Conservation (phyloP, 2,113 vertebrate genomes). For the Perca schrenkii region DNA sequence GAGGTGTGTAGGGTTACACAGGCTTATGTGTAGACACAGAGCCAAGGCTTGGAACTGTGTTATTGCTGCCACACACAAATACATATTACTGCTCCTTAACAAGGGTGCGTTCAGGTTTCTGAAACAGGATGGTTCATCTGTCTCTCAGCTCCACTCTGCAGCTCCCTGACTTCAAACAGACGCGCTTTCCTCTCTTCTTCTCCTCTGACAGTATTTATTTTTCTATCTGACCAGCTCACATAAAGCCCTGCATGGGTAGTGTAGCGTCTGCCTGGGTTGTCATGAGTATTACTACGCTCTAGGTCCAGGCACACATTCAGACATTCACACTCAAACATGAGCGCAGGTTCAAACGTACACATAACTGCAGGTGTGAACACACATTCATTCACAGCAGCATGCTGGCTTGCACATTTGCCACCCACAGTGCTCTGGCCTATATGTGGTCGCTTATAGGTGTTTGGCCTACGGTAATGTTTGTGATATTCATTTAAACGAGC, state of each 20-base stretch:
- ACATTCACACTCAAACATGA: conserved; percentile 7
- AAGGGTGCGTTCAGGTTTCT: conserved; percentile 78
- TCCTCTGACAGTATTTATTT: conserved; percentile 79
- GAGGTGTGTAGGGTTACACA: conserved; percentile 77
- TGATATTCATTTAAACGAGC: conserved; percentile 44
- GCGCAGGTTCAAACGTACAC: neutral
- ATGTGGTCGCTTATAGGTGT: conserved; percentile 55
- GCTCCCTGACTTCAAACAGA: conserved; percentile 75
- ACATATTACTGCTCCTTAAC: conserved; percentile 75
- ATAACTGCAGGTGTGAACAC: conserved; percentile 31
- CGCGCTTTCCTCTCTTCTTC: conserved; percentile 58
- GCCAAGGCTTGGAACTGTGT: conserved; percentile 72
- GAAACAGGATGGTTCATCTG: conserved; percentile 80
- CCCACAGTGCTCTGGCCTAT: conserved; percentile 16
- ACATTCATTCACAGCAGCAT: conserved; percentile 7
- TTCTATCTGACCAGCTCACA: conserved; percentile 74
- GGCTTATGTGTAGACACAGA: conserved; percentile 63
- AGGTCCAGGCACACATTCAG: conserved; percentile 22
- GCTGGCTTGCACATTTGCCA: conserved; percentile 26
- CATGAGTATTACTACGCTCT: conserved; percentile 3
- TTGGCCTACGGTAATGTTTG: conserved; percentile 42
- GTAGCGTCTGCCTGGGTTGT: conserved; percentile 48
- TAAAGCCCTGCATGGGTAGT: conserved; percentile 61
- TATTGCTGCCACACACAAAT: conserved; percentile 81
- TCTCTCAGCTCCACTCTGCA: conserved; percentile 63